Evolutionary conservation across 1,140 invertebrate species (phyloP).

Genomic region (Caenorhabditis briggsae): DNA sequence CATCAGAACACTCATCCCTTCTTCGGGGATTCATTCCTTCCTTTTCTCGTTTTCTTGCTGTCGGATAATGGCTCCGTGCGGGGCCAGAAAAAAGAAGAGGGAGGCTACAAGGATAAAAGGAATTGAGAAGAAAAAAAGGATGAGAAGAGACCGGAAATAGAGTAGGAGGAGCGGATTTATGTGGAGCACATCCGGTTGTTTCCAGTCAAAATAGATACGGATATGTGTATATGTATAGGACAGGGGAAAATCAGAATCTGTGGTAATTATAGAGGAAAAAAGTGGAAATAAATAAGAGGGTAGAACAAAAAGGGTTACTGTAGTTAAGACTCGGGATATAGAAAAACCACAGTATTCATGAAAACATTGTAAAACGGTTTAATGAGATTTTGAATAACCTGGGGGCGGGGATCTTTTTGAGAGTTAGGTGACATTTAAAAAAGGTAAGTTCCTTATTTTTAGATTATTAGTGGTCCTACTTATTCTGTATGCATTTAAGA

Average conservation of each 20-base stretch:
- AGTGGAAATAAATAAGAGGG: not conserved
- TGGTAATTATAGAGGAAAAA: not conserved
- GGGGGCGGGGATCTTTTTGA: too few species aligned
- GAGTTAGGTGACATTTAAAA: too few species aligned
- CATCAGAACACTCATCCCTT: constrained; percentile 26
- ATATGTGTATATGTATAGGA: not conserved
- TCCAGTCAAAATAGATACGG: constrained; percentile 38
- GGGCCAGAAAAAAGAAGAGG: not conserved
- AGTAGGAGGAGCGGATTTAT: constrained; percentile 24
- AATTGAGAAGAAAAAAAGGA: not conserved
- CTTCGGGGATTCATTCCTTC: not conserved
- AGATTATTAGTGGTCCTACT: too few species aligned
- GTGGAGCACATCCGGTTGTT: constrained; percentile 40
- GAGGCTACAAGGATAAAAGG: not conserved
- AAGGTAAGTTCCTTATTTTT: too few species aligned
- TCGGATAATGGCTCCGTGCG: constrained; percentile 1
- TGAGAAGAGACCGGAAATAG: not conserved
- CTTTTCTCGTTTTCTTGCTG: constrained; percentile 24
- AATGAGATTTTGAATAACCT: too few species aligned
- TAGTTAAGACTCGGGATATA: not conserved
- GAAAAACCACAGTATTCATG: too few species aligned
- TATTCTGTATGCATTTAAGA: too few species aligned
- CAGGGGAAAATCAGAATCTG: not conserved
- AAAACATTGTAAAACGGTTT: too few species aligned
- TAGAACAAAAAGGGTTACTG: not conserved